Evolutionary conservation across 2,888 invertebrate genomes (phyloP), one percentile per base, ranked within the genome.

Genomic region (Cosmia trapezina): DNA sequence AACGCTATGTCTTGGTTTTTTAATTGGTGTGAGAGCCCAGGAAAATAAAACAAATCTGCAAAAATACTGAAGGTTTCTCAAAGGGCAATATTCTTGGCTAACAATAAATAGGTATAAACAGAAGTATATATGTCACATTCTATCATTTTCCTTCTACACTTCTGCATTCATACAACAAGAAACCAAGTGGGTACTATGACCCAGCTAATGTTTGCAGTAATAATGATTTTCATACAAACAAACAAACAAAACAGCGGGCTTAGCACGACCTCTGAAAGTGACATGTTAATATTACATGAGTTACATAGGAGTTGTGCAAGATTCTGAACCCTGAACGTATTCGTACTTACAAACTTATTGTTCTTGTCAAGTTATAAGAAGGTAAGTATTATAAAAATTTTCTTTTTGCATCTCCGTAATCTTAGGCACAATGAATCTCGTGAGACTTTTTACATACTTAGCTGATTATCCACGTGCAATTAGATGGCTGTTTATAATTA

Each of bases 341-440:
- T n/a, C 8, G 19, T 76, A 71, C 60, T 73, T 70, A 54, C 12
- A 19, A 49, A 68, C 51, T 70, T 67, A 54, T 73, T 78, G 54
- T 70, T 70, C 63, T 73, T 28, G 19, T 65, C 17, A 54, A 62
- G 43, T 33, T 59, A 60, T 33, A 54, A 45, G 22, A 8, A 41
- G 11, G n/a, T 47, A 61, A 37, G 67, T 65, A 78, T 51, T 56
- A 57, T 47, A 71, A 73, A 59, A 45, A 66, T 70, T 75, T 79
- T 60, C 47, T 80, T 83, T 81, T 79, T 80, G 51, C 57, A 53
- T 59, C 60, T 63, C 41, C n/a, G 49, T 73, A 66, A 70, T 74
- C 63, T 70, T 47, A 62, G 64, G 64, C 64, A 86, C 85, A 86
- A 85, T 83, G 82, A 73, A 73, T 73, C 75, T 66, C 86, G 81